Base-by-base conservation (phyloP, 2,888 invertebrate species). In the Caenorhabditis sp. region DNA sequence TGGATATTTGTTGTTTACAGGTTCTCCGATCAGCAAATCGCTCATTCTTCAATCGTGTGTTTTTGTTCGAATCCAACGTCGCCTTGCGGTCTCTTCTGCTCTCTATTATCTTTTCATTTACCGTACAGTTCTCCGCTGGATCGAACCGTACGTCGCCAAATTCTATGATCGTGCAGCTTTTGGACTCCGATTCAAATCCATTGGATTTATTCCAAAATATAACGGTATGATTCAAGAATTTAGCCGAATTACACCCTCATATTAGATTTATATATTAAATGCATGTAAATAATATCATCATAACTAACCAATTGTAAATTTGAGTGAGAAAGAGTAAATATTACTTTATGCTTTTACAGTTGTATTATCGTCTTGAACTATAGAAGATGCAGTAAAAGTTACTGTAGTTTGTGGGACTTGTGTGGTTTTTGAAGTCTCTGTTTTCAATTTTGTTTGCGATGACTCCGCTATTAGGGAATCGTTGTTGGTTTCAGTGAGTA, bases 41-140 rank as follows among this genome's bases (percentile, higher is more conserved):
- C 73, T 81, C 12, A 81, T 86, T 54, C 75, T 86, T 10, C 81
- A 83, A 37, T 77, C 84, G 12, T 79, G 82, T 26, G 73, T 84
- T 36, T 86, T 86, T 72, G 77, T 85, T 23, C 83, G 86, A 8
- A 77, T 86, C 14, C 86, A 86, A 67, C 80, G 86, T 12, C 78
- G 82, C 37, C 77, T 82, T 21, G 76, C 85, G 24, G 78, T 86
- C 58, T 66, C 77, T 14, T 76, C 77, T 4, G 63, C 74, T 17
- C 66, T 81, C 17, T 74, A 74, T 55, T 86, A 83, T 73, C 76
- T 86, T 43, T 86, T 77, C 75, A 83, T 84, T 58, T 86, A 85
- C 62, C 81, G 86, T 26, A 70, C 75, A 23, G 66, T 84, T 12
- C 77, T 86, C 5, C 84, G 83, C 43, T 86, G 81, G 80, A 72